These are phyloP conservation scores for Balaenoptera acutorostrata DNA, from an alignment of 2,113 vertebrate species.

Conservation along the genomic window DNA sequence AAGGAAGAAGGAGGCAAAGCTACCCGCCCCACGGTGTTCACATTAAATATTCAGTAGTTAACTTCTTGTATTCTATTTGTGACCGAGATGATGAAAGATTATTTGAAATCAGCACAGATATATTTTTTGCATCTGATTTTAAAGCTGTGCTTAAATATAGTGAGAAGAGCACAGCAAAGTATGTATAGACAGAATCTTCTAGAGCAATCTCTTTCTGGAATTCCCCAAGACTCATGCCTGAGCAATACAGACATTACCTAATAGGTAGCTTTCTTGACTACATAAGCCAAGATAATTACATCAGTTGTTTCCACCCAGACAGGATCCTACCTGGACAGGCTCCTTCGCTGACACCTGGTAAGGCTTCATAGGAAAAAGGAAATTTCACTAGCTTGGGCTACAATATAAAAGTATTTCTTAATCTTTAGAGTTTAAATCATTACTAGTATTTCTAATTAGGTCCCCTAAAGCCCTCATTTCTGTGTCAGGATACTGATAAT, in stretches of 20 bases:
- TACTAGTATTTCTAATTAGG: constrained; percentile 40
- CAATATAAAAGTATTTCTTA: neutral
- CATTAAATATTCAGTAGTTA: neutral
- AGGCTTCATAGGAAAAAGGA: neutral
- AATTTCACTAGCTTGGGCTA: neutral
- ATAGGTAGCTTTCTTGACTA: neutral
- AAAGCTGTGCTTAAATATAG: neutral
- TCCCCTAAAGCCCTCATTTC: neutral
- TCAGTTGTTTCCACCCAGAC: neutral
- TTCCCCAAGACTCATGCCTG: neutral
- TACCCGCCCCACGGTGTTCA: fast-evolving
- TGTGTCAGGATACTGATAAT: constrained; percentile 51
- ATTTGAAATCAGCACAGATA: neutral
- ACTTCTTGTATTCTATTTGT: neutral
- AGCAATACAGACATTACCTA: neutral
- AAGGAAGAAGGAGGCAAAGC: neutral
- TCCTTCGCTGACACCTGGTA: neutral
- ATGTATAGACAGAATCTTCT: neutral
- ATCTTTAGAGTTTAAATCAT: constrained; percentile 47
- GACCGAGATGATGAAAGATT: neutral
- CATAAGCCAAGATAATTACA: neutral
- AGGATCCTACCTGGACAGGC: neutral
- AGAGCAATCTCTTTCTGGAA: neutral
- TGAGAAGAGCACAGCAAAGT: neutral
- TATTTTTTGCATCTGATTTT: neutral